Evolutionary conservation across 2,888 invertebrate genomes (phyloP).

Genomic region (Cataglyphis rosenhaueri): DNA sequence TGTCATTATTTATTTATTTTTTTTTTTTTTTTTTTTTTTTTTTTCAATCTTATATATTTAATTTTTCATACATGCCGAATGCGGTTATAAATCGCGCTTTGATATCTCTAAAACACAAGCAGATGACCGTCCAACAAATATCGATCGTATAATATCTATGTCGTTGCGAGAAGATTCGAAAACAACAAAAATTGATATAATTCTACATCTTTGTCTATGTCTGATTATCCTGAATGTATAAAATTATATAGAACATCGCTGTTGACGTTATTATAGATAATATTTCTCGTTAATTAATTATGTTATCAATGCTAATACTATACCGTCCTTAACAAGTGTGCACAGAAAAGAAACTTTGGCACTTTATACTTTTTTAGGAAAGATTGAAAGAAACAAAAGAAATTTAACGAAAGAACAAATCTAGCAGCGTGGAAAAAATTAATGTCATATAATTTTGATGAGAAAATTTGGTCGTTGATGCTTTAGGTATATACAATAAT

Average conservation of each 20-base stretch:
- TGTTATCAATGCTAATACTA: not conserved
- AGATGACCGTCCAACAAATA: not conserved
- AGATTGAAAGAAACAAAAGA: not conserved
- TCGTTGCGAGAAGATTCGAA: conserved; percentile 16
- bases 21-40: conserved; percentile 1
- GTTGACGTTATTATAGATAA: not conserved
- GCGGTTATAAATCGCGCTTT: conserved; percentile 4
- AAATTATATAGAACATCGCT: not conserved
- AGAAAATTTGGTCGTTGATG: not conserved
- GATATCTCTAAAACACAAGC: not conserved
- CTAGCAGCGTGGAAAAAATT: not conserved
- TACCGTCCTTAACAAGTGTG: not conserved
- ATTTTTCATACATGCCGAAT: not conserved
- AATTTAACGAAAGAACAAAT: not conserved
- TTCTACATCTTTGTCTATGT: not conserved
- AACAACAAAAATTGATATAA: not conserved
- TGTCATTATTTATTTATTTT: not conserved
- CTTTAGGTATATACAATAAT: not conserved
- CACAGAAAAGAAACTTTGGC: not conserved
- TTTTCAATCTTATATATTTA: not conserved
- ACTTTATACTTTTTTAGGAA: not conserved
- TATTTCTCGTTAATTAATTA: not conserved
- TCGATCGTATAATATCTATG: conserved; percentile 19
- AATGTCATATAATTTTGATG: conserved; percentile 4
- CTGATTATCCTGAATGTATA: not conserved